Conservation (phyloP, 2,888 invertebrate species). For the Mythimna loreyi region DNA sequence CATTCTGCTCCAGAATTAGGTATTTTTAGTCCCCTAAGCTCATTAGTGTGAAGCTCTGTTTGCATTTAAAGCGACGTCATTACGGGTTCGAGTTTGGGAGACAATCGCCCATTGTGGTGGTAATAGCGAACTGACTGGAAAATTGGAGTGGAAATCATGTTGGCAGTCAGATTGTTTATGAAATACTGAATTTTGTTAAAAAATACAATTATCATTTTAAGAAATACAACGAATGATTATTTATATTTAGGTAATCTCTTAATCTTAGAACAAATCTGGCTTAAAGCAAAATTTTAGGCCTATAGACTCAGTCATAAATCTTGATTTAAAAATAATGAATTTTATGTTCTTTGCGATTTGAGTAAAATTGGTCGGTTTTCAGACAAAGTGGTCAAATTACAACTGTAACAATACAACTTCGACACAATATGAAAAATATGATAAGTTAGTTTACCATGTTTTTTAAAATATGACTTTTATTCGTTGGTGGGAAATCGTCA, state of each 20-base stretch:
- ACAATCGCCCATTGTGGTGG: constrained; percentile 48
- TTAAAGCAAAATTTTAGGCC: background rate
- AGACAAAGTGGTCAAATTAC: too few species aligned
- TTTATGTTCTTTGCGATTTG: background rate
- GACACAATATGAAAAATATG: too few species aligned
- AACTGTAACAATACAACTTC: too few species aligned
- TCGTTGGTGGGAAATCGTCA: too few species aligned
- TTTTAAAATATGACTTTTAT: too few species aligned
- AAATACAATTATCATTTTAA: too few species aligned
- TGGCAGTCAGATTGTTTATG: background rate
- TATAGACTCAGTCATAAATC: background rate
- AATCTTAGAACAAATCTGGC: background rate
- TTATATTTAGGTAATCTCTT: too few species aligned
- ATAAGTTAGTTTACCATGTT: too few species aligned
- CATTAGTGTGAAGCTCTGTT: constrained; percentile 53
- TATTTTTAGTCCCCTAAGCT: constrained; percentile 46
- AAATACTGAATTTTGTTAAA: background rate
- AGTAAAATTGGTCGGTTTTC: background rate
- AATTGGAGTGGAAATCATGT: background rate
- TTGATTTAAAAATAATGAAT: background rate
- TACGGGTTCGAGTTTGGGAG: constrained; percentile 49
- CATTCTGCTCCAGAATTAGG: constrained; percentile 41
- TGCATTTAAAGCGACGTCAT: constrained; percentile 57
- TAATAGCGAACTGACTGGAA: constrained; percentile 4
- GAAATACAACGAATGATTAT: background rate